phyloP scores from a whole-genome alignment of 2,113 vertebrate species.

The Panthera uncia region DNA sequence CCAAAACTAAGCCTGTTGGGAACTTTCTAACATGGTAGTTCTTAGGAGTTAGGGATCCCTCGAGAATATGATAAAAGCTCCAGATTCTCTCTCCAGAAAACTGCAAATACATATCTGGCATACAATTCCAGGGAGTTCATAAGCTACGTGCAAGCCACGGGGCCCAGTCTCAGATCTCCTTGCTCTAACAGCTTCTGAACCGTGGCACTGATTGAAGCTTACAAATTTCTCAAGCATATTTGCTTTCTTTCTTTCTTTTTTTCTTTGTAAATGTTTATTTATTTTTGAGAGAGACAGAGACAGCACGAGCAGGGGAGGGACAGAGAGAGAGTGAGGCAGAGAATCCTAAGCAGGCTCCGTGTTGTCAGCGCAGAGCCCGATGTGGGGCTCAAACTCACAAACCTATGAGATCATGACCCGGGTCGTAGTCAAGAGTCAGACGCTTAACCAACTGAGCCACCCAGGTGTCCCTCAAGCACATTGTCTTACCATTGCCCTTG shows the following conservation, averaged over 20 bases:
- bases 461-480: too few relatives aligned
- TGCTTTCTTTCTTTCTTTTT: conserved; percentile 68
- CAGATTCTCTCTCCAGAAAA: not conserved
- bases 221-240: not conserved
- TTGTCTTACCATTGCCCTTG: conserved; percentile 94
- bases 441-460: too few relatives aligned
- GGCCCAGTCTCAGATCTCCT: not conserved
- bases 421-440: too few relatives aligned
- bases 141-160: not conserved
- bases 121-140: not conserved
- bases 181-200: not conserved
- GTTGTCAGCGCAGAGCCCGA: too few relatives aligned
- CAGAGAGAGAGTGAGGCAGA: too few relatives aligned
- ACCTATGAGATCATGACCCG: too few relatives aligned
- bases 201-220: accelerated
- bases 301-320: too few relatives aligned
- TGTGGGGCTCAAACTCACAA: too few relatives aligned
- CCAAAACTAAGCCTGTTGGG: not conserved
- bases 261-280: too few relatives aligned
- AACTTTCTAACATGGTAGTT: not conserved
- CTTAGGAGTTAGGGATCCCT: not conserved
- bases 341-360: too few relatives aligned
- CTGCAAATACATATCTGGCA: accelerated
- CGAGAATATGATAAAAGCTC: not conserved
- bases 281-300: too few relatives aligned